Evolutionary conservation across 2,888 invertebrate genomes (phyloP).

Genomic region (Petrolisthes cinctipes): DNA sequence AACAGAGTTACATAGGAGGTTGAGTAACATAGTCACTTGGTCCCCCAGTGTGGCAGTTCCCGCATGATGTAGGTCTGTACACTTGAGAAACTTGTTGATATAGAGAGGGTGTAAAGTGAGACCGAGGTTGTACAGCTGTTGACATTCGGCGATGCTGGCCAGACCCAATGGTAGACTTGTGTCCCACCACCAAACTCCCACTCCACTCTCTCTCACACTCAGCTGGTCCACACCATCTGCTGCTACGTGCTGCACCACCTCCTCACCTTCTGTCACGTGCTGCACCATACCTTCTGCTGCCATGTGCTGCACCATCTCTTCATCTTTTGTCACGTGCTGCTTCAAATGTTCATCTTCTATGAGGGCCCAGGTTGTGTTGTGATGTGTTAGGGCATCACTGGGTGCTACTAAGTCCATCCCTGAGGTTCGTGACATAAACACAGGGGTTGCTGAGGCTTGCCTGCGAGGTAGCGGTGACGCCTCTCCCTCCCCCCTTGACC

Average conservation of each 20-base stretch:
- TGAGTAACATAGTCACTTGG: constrained; percentile 31
- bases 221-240: neutral
- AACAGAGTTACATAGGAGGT: constrained; percentile 30
- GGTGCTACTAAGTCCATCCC: too few species aligned
- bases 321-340: too few species aligned
- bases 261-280: too few species aligned
- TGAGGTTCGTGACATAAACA: too few species aligned
- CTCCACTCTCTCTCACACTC: neutral
- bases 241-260: too few species aligned
- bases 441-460: neutral
- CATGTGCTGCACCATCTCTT: too few species aligned
- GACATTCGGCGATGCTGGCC: constrained; percentile 20
- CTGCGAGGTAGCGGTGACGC: neutral
- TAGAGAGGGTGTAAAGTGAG: constrained; percentile 1
- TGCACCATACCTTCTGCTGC: too few species aligned
- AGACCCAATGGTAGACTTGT: constrained; percentile 37
- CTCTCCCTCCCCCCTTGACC: neutral
- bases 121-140: constrained; percentile 24
- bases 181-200: constrained; percentile 40
- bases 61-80: constrained; percentile 10
- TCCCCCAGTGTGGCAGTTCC: constrained; percentile 18
- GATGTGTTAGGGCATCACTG: too few species aligned
- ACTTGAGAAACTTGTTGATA: neutral
- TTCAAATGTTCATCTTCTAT: too few species aligned
- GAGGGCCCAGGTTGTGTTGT: too few species aligned